phyloP scores from a whole-genome alignment of 2,113 vertebrate genomes.

The Felis chaus region DNA sequence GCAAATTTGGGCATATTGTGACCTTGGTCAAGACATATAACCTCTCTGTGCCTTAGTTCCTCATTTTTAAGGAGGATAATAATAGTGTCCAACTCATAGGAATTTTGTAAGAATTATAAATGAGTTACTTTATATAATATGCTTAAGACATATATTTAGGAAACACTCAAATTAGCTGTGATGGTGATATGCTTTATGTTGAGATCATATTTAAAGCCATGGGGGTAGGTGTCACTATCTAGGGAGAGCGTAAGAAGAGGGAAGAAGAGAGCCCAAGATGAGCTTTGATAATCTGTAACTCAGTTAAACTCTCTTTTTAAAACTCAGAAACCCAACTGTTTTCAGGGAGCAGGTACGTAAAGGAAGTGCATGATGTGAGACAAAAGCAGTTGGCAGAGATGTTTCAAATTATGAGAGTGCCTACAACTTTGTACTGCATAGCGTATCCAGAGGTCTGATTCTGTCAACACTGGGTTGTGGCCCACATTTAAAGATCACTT shows the following conservation, averaged over 20 bases:
- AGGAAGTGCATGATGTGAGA: background rate
- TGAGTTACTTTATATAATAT: background rate
- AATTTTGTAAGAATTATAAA: slow-evolving; percentile 37
- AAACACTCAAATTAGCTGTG: background rate
- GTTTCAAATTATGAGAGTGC: background rate
- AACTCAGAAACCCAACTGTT: background rate
- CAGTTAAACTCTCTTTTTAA: background rate
- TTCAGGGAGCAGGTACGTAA: background rate
- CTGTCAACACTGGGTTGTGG: background rate
- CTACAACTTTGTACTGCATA: background rate
- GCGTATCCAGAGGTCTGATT: background rate
- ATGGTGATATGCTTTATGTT: background rate
- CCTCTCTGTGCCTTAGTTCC: background rate
- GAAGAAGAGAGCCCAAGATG: background rate
- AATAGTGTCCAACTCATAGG: background rate
- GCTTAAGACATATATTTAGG: slow-evolving; percentile 4
- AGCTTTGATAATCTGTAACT: slow-evolving; percentile 1
- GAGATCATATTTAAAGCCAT: background rate
- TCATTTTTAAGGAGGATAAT: background rate
- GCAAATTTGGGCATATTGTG: background rate
- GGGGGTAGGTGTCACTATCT: background rate
- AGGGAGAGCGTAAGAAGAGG: background rate
- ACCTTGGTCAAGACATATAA: background rate
- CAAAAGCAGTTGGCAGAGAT: background rate
- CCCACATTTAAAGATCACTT: background rate